Evolutionary conservation across 2,113 vertebrate genomes (phyloP).

Genomic region (Eulemur rufifrons): DNA sequence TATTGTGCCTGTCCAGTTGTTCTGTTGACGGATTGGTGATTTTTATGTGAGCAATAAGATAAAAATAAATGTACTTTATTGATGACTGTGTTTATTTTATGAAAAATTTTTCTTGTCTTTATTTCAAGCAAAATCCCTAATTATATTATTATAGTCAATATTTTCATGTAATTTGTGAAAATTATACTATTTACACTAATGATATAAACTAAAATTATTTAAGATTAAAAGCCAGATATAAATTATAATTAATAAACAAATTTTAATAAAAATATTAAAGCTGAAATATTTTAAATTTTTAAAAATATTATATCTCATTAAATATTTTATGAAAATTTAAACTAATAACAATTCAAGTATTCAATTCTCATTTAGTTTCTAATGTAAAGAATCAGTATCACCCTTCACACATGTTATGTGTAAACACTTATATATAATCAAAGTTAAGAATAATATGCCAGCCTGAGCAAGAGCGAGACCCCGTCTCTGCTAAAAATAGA

Average conservation of each 20-base stretch:
- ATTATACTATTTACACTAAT: not conserved
- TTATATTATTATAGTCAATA: not conserved
- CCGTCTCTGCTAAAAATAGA: no score
- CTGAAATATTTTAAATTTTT: not conserved
- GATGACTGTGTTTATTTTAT: not conserved
- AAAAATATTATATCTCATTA: not conserved
- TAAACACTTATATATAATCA: conserved; percentile 7
- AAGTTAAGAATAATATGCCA: not conserved
- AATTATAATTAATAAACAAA: not conserved
- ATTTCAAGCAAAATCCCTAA: not conserved
- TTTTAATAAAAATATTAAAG: not conserved
- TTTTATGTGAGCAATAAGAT: not conserved
- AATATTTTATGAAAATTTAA: conserved; percentile 25
- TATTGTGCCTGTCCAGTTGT: not conserved
- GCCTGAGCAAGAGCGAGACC: no score
- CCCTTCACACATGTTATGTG: not conserved
- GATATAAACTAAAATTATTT: not conserved
- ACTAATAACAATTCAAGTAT: not conserved
- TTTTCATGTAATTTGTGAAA: conserved; percentile 10
- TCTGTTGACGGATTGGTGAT: not conserved
- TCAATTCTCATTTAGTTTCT: not conserved
- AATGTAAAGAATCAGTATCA: not conserved
- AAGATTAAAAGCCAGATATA: not conserved
- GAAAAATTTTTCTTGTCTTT: conserved; percentile 3
- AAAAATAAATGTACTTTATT: not conserved